Base-by-base conservation (phyloP, 2,888 invertebrate species). In the Stictocephala bisonia region DNA sequence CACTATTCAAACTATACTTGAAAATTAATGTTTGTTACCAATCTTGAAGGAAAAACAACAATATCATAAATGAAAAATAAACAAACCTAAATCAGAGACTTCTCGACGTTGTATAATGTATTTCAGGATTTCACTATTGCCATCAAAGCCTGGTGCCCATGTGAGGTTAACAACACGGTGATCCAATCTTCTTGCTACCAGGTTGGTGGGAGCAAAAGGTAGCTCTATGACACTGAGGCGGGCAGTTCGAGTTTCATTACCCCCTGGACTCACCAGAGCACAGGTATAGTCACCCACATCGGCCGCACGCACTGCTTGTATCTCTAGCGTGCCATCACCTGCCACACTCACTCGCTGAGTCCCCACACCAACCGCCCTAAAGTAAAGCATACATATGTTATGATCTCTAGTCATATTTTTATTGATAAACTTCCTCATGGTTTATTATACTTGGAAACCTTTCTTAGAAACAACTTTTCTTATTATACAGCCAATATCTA, bases 141-240 rank as follows among this genome's bases (percentile, higher is more conserved):
- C 99, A 85, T 99, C 96, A 84, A 98, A 99, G 27, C 96, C 96
- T 0, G 96, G 93, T 11, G 93, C 93, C 98, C 99, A 99, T 20
- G 92, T 92, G 2, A 99, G 91, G 82, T 96, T 95, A 76, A 98
- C 94, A 27, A 94, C 93, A 82, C 90, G 89, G 1, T 89, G 87
- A 13, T 89, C 87, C 3, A 88, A 86, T 77, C 91, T 86, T 72
- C 85, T 85, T 0, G 96, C 97, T 78, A 90, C 88, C 0, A 95
- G 94, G 82, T 94, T 94, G 53, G 92, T 92, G 0, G 99, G 99
- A 26, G 96, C 92, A 82, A 94, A 95, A 0, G 99, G 99, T 78
- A 98, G 86, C 84, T 99, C 99, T 80, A 99, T 96, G 79, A 99
- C 95, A 81, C 91, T 91, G 53, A 95, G 85, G 53, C 90, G 87